These are phyloP conservation scores for Dendrolimus pini DNA, from an alignment of 2,888 invertebrate species.

Conservation along the genomic window DNA sequence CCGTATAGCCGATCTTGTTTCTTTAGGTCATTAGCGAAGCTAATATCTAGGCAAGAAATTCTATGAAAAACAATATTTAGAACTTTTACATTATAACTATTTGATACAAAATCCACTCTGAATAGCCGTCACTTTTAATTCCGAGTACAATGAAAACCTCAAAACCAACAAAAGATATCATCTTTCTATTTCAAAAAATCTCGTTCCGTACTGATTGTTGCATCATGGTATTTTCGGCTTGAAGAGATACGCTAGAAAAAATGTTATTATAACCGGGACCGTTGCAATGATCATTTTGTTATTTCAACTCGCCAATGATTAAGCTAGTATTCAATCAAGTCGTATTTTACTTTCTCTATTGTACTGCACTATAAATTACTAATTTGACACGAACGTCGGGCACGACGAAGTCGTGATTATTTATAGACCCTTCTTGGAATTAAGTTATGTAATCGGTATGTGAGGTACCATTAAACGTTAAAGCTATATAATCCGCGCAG, in stretches of 20 bases:
- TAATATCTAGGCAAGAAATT: too few relatives aligned
- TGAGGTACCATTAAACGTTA: too few relatives aligned
- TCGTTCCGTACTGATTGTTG: conserved; percentile 17
- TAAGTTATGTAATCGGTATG: background rate
- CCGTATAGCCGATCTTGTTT: too few relatives aligned
- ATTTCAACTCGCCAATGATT: background rate
- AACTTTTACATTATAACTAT: background rate
- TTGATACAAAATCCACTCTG: background rate
- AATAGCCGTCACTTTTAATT: background rate
- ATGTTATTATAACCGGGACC: background rate
- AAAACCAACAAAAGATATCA: background rate
- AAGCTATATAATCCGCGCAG: too few relatives aligned
- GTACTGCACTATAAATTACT: background rate
- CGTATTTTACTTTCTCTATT: background rate
- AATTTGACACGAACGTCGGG: background rate
- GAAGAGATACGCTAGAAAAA: conserved; percentile 3
- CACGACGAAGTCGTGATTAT: background rate
- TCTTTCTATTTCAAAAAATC: conserved; percentile 4
- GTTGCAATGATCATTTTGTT: background rate
- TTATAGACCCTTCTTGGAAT: background rate
- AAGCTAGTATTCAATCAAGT: background rate
- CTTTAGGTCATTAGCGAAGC: too few relatives aligned
- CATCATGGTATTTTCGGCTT: conserved; percentile 9
- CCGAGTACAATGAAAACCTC: background rate
- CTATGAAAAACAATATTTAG: too few relatives aligned